These are phyloP conservation scores for Gyrodactylus salaris DNA, from an alignment of 1,140 invertebrate species.

Conservation along the genomic window DNA sequence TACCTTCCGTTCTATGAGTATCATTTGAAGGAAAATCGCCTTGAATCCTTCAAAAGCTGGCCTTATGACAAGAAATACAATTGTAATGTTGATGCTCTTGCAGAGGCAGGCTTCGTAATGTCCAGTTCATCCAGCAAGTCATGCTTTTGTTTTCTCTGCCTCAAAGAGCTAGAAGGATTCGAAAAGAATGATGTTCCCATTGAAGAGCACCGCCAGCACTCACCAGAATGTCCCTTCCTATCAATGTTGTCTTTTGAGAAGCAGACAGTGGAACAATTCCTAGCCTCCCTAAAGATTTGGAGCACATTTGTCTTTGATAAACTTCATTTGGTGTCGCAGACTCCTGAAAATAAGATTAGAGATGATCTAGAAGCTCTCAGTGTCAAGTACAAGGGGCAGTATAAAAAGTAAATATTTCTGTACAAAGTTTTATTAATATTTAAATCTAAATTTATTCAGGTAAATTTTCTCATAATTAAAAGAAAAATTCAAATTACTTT, in stretches of 20 bases:
- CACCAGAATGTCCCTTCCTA: background rate
- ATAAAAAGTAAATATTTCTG: too few relatives aligned
- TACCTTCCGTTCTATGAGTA: background rate
- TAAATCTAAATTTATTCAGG: too few relatives aligned
- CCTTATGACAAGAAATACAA: background rate
- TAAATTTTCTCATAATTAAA: too few relatives aligned
- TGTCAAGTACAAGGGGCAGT: too few relatives aligned
- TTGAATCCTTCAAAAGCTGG: constrained; percentile 2
- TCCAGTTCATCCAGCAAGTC: background rate
- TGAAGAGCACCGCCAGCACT: background rate
- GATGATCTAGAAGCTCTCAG: too few relatives aligned
- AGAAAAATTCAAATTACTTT: too few relatives aligned
- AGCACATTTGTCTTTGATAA: background rate
- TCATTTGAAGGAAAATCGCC: background rate
- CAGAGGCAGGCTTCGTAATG: background rate
- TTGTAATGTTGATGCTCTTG: background rate
- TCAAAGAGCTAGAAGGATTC: constrained; percentile 3
- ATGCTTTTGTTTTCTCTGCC: background rate
- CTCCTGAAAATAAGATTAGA: too few relatives aligned
- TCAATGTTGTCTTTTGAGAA: background rate
- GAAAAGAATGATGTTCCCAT: background rate
- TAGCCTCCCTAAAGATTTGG: background rate
- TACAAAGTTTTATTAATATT: too few relatives aligned
- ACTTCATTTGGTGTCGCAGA: background rate
- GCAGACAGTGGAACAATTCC: background rate